phyloP scores from a whole-genome alignment of 2,888 invertebrate genomes.

The Thymelicus acteon region DNA sequence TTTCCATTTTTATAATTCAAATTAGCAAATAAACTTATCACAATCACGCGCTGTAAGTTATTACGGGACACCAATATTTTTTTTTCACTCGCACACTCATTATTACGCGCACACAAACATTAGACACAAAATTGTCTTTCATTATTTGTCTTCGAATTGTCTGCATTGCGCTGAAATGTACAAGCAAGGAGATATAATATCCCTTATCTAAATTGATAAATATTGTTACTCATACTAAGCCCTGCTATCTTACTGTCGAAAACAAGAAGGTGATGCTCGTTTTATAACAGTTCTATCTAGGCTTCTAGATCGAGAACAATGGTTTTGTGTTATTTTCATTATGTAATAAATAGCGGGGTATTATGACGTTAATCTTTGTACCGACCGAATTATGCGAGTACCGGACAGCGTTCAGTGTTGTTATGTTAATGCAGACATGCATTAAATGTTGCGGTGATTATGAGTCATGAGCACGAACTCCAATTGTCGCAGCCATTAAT shows the following conservation, averaged over 20 bases:
- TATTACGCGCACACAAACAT: not conserved
- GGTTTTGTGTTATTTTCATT: slow-evolving; percentile 52
- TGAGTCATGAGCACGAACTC: slow-evolving; percentile 72
- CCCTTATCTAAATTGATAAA: slow-evolving; percentile 81
- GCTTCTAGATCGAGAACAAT: slow-evolving; percentile 58
- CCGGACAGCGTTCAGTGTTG: slow-evolving; percentile 47
- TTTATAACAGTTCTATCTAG: slow-evolving; percentile 70
- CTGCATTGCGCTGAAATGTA: slow-evolving; percentile 69
- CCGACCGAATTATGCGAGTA: slow-evolving; percentile 52
- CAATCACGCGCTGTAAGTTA: too few relatives aligned
- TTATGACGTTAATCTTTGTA: slow-evolving; percentile 51
- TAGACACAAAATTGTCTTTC: slow-evolving; percentile 10
- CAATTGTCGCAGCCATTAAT: slow-evolving; percentile 70
- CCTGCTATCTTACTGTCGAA: slow-evolving; percentile 70
- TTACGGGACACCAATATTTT: too few relatives aligned
- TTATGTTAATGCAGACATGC: slow-evolving; percentile 60
- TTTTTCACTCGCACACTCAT: too few relatives aligned
- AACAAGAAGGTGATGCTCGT: slow-evolving; percentile 70
- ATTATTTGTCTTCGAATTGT: slow-evolving; percentile 49
- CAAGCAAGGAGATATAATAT: slow-evolving; percentile 57
- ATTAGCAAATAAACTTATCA: too few relatives aligned
- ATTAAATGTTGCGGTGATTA: slow-evolving; percentile 69
- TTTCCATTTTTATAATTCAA: too few relatives aligned
- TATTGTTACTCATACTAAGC: slow-evolving; percentile 67
- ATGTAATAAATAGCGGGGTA: slow-evolving; percentile 45